A percentile compares a stretch with the other conserved stretches of the same genome.
These are phyloP conservation scores for Drosophila buzzatii DNA, from an alignment of 2,888 invertebrate genomes.

Conservation along the genomic window DNA sequence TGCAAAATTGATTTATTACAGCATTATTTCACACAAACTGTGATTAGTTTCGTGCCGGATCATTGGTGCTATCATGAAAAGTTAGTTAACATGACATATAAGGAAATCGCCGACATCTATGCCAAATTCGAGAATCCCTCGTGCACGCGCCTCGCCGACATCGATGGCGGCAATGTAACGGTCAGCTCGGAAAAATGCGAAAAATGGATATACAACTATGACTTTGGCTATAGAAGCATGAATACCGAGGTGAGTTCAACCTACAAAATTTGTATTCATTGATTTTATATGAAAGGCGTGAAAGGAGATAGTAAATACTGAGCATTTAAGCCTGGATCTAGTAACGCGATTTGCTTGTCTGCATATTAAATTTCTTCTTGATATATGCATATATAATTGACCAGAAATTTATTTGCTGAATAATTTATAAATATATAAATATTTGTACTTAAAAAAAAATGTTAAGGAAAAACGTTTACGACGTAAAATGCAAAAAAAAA, in stretches of 20 bases:
- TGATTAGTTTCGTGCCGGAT: constrained; percentile 87
- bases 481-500: neutral
- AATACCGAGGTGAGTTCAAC: constrained; percentile 87
- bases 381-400: too few species aligned
- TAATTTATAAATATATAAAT: too few species aligned
- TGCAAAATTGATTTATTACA: constrained; percentile 8
- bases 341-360: too few species aligned
- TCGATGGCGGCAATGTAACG: constrained; percentile 79
- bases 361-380: too few species aligned
- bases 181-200: constrained; percentile 84
- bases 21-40: constrained; percentile 88
- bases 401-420: too few species aligned
- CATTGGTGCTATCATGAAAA: constrained; percentile 85
- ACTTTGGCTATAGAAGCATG: constrained; percentile 87
- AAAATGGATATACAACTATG: constrained; percentile 87
- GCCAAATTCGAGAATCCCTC: constrained; percentile 82
- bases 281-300: neutral
- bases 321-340: neutral
- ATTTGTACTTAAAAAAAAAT: too few species aligned
- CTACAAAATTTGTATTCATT: neutral
- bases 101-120: constrained; percentile 84
- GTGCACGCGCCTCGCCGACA: constrained; percentile 82
- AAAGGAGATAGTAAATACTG: neutral
- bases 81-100: constrained; percentile 83
- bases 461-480: too few species aligned